phyloP scores from a whole-genome alignment of 2,113 vertebrate species.

The Hippocampus barbouri region DNA sequence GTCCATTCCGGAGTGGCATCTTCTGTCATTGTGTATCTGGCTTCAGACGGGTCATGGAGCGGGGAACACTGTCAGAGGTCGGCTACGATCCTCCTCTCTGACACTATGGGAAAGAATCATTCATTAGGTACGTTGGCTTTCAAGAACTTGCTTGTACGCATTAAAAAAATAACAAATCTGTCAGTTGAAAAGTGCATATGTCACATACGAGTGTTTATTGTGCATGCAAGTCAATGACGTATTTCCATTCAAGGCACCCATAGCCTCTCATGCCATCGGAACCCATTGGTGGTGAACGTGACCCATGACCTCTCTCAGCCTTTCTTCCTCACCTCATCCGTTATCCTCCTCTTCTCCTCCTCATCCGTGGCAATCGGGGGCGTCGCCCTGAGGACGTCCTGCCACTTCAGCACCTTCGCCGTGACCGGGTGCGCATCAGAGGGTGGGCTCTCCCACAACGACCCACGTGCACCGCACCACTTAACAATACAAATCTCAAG shows the following conservation, averaged over 20 bases:
- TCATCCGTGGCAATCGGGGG: constrained; percentile 79
- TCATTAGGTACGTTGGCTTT: constrained; percentile 75
- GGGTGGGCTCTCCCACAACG: constrained; percentile 70
- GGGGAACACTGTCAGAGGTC: constrained; percentile 68
- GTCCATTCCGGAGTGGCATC: constrained; percentile 76
- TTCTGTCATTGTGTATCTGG: constrained; percentile 84
- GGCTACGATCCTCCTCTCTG: constrained; percentile 76
- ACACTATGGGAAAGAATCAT: constrained; percentile 74
- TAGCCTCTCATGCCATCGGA: constrained; percentile 82
- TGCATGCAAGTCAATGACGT: neutral
- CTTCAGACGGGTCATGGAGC: constrained; percentile 74
- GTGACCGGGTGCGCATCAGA: constrained; percentile 76
- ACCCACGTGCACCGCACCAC: constrained; percentile 65
- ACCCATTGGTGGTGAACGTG: constrained; percentile 81
- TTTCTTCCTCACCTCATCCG: constrained; percentile 61
- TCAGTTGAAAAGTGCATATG: neutral
- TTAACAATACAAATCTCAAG: neutral
- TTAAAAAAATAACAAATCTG: neutral
- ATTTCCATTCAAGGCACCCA: constrained; percentile 70
- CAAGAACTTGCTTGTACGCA: neutral
- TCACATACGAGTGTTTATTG: neutral
- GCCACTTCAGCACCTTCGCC: constrained; percentile 68
- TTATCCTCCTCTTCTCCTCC: constrained; percentile 85
- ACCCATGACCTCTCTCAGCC: constrained; percentile 66
- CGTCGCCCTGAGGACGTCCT: constrained; percentile 79